phyloP scores from a whole-genome alignment of 2,113 vertebrate genomes.

The western clawed frog (Xenopus tropicalis) region DNA sequence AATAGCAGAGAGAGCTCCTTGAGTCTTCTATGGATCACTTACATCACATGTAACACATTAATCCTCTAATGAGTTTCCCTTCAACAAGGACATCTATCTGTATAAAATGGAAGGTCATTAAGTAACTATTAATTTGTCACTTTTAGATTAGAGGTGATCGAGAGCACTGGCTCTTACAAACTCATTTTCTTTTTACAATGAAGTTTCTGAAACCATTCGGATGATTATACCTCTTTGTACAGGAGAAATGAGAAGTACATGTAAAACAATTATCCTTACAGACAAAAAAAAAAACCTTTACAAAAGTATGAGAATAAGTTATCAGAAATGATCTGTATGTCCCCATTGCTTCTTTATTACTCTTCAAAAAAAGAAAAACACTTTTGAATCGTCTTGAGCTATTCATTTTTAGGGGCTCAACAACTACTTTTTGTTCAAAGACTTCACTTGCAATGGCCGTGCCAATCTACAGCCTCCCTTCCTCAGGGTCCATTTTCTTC shows the following conservation, averaged over 20 bases:
- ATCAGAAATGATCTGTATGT: slow-evolving; percentile 26
- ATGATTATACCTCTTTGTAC: slow-evolving; percentile 25
- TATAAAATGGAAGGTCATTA: slow-evolving; percentile 37
- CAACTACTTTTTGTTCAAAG: too few relatives aligned
- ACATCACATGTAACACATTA: slow-evolving; percentile 37
- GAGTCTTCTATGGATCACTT: slow-evolving; percentile 32
- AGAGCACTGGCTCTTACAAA: slow-evolving; percentile 53
- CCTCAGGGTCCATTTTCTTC: too few relatives aligned
- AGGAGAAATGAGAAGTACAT: not conserved
- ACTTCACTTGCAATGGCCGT: too few relatives aligned
- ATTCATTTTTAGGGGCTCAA: slow-evolving; percentile 3
- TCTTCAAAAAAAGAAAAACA: too few relatives aligned
- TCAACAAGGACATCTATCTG: slow-evolving; percentile 36
- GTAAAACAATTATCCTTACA: slow-evolving; percentile 31
- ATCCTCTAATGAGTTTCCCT: slow-evolving; percentile 35
- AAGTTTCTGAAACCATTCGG: slow-evolving; percentile 9
- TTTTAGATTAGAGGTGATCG: slow-evolving; percentile 54
- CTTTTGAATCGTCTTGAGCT: too few relatives aligned
- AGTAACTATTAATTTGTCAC: slow-evolving; percentile 39
- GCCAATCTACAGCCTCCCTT: too few relatives aligned
- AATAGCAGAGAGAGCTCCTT: slow-evolving; percentile 27
- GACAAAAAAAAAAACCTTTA: slow-evolving; percentile 40
- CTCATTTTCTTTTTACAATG: slow-evolving; percentile 47
- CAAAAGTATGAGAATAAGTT: slow-evolving; percentile 32
- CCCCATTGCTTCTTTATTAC: slow-evolving; percentile 25